Evolutionary conservation across 2,113 vertebrate genomes (phyloP), one percentile per base, ranked within the genome.

Genomic region (Lichenostomus cassidix): DNA sequence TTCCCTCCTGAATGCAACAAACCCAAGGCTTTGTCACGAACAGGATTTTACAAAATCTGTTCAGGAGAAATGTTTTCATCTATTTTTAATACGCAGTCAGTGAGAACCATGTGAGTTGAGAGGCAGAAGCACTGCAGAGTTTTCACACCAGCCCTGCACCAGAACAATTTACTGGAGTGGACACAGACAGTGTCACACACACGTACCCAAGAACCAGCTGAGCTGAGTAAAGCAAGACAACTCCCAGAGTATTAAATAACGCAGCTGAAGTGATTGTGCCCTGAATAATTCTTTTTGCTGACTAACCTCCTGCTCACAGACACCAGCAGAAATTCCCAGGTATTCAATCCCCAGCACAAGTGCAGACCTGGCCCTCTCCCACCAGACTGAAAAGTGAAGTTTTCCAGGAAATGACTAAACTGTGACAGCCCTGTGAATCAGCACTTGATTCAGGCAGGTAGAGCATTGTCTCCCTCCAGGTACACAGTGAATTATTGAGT

Each of bases 361-460:
- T 0, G 1, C 35, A 62, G 81, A 41, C 12, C 25, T 18, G 3
- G 3, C 56, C 17, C 39, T 81, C 65, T 11, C 9, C 37, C 78
- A 18, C 7, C 3, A 18, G 41, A 8, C 83, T 12, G 75, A 60
- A 65, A 39, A 12, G 31, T 28, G 17, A 60, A 76, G 27, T 74
- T 81, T 28, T 89, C 52, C 86, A 83, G 92, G 95, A 93, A 94
- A 39, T 97, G 92, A 96, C 63, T 96, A 16, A 86, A 70, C 31
- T 42, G 16, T 29, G n/a, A 35, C 77, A 77, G 5, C 27, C 37
- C 77, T 5, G 85, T 95, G 96, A 97, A 12, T 97, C 96, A 96
- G 95, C 75, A 10, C 53, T 44, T 16, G 62, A 23, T 11, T 64
- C 70, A 24, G 44, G 73, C 21, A 44, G 85, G 67, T 4, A 19